Evolutionary conservation across 1,140 invertebrate species (phyloP).

Genomic region (Melanaphis sacchari): DNA sequence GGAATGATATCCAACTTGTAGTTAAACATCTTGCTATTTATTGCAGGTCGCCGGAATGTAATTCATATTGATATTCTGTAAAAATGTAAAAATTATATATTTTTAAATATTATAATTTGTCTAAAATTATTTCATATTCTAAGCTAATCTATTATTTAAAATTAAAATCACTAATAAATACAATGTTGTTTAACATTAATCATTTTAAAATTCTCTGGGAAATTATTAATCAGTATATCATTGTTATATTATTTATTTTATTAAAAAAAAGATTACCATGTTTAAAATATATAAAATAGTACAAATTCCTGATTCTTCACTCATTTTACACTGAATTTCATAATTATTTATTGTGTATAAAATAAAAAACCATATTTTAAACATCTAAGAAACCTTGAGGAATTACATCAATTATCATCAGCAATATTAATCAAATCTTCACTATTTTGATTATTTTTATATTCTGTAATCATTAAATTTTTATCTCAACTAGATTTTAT

Average conservation of each 20-base stretch:
- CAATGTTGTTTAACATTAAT: neutral
- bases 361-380: neutral
- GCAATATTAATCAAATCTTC: neutral
- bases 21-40: neutral
- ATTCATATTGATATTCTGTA: neutral
- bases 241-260: neutral
- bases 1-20: neutral
- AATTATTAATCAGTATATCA: neutral
- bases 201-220: neutral
- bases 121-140: neutral
- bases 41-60: slow-evolving; percentile 31
- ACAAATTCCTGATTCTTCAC: neutral
- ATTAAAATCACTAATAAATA: neutral
- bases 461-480: neutral
- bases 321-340: neutral
- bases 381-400: neutral
- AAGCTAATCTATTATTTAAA: neutral
- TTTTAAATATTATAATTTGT: neutral
- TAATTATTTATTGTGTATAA: neutral
- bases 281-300: neutral
- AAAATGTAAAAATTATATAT: neutral
- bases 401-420: neutral
- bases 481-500: neutral
- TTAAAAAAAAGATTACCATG: neutral
- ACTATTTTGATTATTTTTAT: neutral